A percentile compares a stretch with the other conserved stretches of the same genome.
Evolutionary conservation across 2,888 invertebrate species (phyloP).

Genomic region (Cryptus viduatorius): DNA sequence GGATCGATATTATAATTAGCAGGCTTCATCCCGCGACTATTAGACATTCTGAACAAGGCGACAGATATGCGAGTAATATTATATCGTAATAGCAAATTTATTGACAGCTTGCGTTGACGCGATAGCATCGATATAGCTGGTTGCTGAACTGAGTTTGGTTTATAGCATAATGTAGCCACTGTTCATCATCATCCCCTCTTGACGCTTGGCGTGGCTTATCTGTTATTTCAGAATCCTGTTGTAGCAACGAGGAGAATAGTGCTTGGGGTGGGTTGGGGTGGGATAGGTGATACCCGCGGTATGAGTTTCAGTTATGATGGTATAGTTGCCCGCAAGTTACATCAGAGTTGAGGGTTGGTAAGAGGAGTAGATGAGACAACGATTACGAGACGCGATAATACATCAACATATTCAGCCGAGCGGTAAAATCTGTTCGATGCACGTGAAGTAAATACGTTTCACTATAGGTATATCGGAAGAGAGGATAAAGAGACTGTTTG

Average conservation of each 20-base stretch:
- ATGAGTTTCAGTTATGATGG: slow-evolving; percentile 39
- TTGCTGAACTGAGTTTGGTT: slow-evolving; percentile 70
- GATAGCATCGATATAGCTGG: slow-evolving; percentile 12
- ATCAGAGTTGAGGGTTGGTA: slow-evolving; percentile 14
- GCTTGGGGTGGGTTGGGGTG: neutral
- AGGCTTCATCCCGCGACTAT: neutral
- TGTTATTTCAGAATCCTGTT: slow-evolving; percentile 75
- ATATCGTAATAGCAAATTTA: neutral
- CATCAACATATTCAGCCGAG: slow-evolving; percentile 37
- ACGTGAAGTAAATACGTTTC: slow-evolving; percentile 1
- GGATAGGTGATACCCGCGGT: neutral
- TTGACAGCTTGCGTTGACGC: slow-evolving; percentile 22
- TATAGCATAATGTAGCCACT: slow-evolving; percentile 71
- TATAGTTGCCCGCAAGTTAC: slow-evolving; percentile 22
- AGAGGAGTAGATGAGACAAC: slow-evolving; percentile 53
- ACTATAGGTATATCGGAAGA: neutral
- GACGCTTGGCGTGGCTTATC: slow-evolving; percentile 74
- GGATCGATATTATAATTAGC: neutral
- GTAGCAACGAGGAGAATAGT: slow-evolving; percentile 33
- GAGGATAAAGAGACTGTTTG: slow-evolving; percentile 1
- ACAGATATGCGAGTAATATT: neutral
- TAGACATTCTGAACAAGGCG: neutral
- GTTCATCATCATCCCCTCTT: slow-evolving; percentile 69
- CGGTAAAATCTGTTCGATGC: slow-evolving; percentile 26
- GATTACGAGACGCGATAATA: slow-evolving; percentile 60